These are phyloP conservation scores for Chrysocyon brachyurus DNA, from an alignment of 2,797 vertebrate genomes.

Conservation along the genomic window DNA sequence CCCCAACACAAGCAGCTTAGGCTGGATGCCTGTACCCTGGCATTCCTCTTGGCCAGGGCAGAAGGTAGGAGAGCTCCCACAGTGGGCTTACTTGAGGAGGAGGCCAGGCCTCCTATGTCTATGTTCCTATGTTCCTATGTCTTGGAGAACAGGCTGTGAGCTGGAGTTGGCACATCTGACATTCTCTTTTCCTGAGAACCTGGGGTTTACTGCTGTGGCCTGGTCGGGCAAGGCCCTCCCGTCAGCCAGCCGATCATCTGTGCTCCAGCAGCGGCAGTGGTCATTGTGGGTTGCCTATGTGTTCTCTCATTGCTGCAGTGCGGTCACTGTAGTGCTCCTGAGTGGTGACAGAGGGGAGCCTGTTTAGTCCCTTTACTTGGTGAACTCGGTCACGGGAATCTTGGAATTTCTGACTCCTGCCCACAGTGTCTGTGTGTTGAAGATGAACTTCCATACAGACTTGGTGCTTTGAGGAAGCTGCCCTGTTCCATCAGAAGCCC, in stretches of 20 bases:
- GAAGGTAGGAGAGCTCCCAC: rapidly evolving
- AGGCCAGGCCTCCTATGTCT: too few relatives aligned
- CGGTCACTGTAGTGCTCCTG: not conserved
- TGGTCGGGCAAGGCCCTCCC: too few relatives aligned
- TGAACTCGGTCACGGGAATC: not conserved
- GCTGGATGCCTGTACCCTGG: not conserved
- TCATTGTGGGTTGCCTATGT: not conserved
- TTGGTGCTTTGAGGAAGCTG: not conserved
- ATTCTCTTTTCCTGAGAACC: not conserved
- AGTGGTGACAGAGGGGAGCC: rapidly evolving
- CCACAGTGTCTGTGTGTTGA: not conserved
- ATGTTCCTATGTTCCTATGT: too few relatives aligned
- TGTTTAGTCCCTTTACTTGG: too few relatives aligned
- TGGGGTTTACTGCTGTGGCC: not conserved
- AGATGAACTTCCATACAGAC: not conserved
- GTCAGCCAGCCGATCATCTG: not conserved
- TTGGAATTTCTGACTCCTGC: not conserved
- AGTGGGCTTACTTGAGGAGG: not conserved
- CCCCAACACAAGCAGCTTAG: not conserved
- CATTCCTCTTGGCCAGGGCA: rapidly evolving
- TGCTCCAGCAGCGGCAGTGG: not conserved
- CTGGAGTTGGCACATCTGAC: too few relatives aligned
- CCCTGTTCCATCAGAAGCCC: too few relatives aligned
- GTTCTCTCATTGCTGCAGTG: not conserved
- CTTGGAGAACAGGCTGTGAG: not conserved